Conservation (phyloP, 2,797 vertebrate genomes). For the Urocyon cinereoargenteus region DNA sequence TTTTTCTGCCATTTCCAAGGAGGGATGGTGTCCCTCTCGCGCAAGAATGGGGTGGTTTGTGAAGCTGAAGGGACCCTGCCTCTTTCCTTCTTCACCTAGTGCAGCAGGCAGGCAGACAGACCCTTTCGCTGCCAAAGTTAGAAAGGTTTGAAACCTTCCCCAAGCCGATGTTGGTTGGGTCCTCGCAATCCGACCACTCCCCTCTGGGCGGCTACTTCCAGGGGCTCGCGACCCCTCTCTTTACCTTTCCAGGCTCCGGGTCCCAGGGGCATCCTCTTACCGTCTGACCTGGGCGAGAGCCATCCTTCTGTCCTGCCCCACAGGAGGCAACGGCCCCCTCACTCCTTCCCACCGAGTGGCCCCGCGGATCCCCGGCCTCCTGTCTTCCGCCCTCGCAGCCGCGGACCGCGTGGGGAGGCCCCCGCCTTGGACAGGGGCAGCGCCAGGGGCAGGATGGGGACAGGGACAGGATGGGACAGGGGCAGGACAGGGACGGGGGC, state of each 20-base stretch:
- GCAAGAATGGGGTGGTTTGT: neutral
- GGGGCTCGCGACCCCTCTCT: neutral
- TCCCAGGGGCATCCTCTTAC: neutral
- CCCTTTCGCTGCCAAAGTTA: neutral
- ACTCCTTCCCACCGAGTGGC: neutral
- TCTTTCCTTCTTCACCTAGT: neutral
- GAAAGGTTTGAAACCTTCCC: constrained; percentile 33
- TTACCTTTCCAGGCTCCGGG: neutral
- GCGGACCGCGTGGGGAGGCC: neutral
- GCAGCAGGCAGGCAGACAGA: neutral
- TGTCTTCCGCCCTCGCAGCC: neutral
- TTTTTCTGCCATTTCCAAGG: constrained; percentile 43
- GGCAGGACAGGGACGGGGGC: neutral
- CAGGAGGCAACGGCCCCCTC: neutral
- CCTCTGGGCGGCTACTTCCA: neutral
- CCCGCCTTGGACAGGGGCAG: neutral
- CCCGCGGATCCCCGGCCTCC: neutral
- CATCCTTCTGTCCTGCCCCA: neutral
- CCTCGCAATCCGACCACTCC: neutral
- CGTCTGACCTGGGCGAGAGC: neutral
- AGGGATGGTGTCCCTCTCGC: neutral
- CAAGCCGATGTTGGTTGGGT: neutral
- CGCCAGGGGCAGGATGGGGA: neutral
- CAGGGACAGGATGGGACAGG: neutral
- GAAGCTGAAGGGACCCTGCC: neutral